Conservation (phyloP, 2,113 vertebrate genomes). For the Hypocryptadius cinnamomeus region DNA sequence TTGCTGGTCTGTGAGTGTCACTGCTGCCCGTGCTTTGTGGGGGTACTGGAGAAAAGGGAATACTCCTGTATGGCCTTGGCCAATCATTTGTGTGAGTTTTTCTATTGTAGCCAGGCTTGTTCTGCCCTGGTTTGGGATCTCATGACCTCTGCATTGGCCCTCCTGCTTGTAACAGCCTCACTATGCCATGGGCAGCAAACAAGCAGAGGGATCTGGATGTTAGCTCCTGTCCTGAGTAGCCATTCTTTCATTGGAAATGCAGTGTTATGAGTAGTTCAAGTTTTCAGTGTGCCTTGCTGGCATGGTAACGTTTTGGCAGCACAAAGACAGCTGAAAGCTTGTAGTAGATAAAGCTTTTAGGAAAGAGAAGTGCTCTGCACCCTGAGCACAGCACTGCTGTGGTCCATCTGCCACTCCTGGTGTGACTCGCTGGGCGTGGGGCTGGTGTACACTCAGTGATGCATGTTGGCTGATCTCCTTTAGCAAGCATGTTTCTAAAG, state of each 20-base stretch:
- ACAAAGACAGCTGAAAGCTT: not conserved
- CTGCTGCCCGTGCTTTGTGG: not conserved
- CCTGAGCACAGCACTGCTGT: not conserved
- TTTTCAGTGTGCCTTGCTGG: not conserved
- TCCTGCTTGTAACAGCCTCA: not conserved
- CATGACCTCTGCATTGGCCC: not conserved
- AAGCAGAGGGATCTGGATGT: not conserved
- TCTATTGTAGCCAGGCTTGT: not conserved
- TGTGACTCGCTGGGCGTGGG: not conserved
- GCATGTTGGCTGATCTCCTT: not conserved
- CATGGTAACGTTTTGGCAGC: not conserved
- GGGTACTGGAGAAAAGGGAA: not conserved
- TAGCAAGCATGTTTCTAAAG: not conserved
- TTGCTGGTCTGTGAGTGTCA: not conserved
- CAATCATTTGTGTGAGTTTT: not conserved
- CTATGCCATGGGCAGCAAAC: not conserved
- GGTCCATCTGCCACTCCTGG: rapidly evolving
- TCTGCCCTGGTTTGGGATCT: not conserved
- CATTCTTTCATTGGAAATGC: not conserved
- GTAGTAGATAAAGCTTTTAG: not conserved
- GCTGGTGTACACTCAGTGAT: not conserved
- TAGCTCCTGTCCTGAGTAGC: not conserved
- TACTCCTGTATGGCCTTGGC: not conserved
- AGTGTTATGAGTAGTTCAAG: not conserved
- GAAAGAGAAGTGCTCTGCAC: not conserved